Percentiles rank a stretch among this genome's conserved stretches.
These are phyloP conservation scores for Cynopterus sphinx DNA, from an alignment of 2,797 vertebrate genomes.

Conservation along the genomic window DNA sequence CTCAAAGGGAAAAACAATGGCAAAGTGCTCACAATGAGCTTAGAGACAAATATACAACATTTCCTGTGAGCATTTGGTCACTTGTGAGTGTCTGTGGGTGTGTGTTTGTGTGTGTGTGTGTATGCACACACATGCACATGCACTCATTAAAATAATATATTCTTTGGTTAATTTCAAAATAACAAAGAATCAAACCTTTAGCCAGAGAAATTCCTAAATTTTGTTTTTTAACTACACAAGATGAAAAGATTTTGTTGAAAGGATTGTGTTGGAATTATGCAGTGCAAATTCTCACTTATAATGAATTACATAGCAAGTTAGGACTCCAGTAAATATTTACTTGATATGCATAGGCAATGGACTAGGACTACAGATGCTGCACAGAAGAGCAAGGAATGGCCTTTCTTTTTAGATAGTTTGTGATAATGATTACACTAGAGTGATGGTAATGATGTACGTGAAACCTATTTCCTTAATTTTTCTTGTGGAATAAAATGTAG, in stretches of 20 bases:
- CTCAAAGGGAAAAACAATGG: background rate
- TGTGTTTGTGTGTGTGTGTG: background rate
- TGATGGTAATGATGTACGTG: background rate
- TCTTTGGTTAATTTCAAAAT: background rate
- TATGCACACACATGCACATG: background rate
- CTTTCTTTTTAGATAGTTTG: background rate
- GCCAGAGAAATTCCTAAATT: background rate
- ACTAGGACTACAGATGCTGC: background rate
- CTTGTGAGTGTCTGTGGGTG: background rate
- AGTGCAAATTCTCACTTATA: background rate
- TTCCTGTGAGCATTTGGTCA: background rate
- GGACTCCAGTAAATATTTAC: background rate
- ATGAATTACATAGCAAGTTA: background rate
- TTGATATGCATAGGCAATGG: background rate
- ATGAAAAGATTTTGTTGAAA: slow-evolving; percentile 14
- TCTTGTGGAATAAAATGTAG: background rate
- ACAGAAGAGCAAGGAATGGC: background rate
- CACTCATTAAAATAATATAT: background rate
- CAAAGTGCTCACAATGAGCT: background rate
- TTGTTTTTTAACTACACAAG: background rate
- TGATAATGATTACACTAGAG: background rate
- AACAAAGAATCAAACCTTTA: background rate
- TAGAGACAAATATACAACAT: background rate
- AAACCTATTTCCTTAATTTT: background rate
- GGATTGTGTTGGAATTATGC: background rate